Conservation (phyloP, 2,888 invertebrate genomes). For the Eudasyphora cyanicolor region DNA sequence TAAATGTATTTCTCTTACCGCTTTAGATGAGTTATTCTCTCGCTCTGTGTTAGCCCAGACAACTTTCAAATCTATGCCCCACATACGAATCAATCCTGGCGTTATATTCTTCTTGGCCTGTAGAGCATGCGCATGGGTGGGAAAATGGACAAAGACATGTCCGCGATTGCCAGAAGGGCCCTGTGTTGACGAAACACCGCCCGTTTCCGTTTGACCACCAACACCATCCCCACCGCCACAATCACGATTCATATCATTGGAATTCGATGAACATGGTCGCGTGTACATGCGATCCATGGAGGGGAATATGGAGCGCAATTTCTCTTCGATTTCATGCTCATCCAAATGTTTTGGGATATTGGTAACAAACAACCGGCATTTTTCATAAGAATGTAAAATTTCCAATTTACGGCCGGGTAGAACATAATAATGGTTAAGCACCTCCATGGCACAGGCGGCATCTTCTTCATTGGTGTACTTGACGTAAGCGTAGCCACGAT, state of each 20-base stretch:
- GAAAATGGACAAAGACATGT: conserved; percentile 73
- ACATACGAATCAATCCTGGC: conserved; percentile 71
- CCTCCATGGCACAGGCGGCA: conserved; percentile 72
- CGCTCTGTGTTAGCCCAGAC: conserved; percentile 74
- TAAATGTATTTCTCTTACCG: too few relatives aligned
- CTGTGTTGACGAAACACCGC: neutral
- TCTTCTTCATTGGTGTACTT: conserved; percentile 72
- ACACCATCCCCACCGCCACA: neutral
- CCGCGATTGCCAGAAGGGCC: conserved; percentile 68
- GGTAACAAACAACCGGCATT: conserved; percentile 72
- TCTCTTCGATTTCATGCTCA: conserved; percentile 69
- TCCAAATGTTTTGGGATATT: conserved; percentile 72
- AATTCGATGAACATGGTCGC: conserved; percentile 51
- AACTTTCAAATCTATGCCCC: conserved; percentile 73
- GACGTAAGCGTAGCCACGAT: conserved; percentile 73
- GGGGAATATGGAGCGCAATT: conserved; percentile 70
- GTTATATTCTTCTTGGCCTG: conserved; percentile 72
- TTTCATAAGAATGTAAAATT: conserved; percentile 72
- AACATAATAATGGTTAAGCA: conserved; percentile 71
- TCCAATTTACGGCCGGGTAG: conserved; percentile 68
- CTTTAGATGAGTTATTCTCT: conserved; percentile 66
- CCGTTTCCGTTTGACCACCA: neutral
- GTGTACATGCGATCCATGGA: conserved; percentile 69
- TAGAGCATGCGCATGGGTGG: conserved; percentile 71
- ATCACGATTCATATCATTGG: neutral